Evolutionary conservation across 2,888 invertebrate species (phyloP).

Genomic region (Tineola bisselliella): DNA sequence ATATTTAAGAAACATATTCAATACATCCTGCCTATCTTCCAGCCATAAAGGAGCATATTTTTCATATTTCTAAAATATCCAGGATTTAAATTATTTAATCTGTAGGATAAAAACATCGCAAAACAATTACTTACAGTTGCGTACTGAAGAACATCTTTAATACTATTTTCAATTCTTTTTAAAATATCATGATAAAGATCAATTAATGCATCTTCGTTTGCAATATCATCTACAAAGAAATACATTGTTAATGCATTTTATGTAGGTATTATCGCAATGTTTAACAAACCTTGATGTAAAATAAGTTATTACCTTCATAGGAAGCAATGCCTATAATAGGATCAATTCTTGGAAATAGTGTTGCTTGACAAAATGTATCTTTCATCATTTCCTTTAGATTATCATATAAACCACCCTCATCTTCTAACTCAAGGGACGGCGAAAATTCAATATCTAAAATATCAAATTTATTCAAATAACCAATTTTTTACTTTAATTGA

Average conservation of each 20-base stretch:
- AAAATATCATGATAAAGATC: conserved; percentile 68
- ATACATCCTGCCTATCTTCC: conserved; percentile 78
- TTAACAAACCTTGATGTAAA: not conserved
- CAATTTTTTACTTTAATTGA: too few relatives aligned
- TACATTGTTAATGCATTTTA: not conserved
- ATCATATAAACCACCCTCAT: conserved; percentile 72
- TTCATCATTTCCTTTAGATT: conserved; percentile 76
- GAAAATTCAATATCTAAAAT: conserved; percentile 72
- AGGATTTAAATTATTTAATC: not conserved
- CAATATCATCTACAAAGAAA: conserved; percentile 62
- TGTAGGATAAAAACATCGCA: not conserved
- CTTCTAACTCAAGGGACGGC: conserved; percentile 76
- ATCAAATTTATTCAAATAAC: too few relatives aligned
- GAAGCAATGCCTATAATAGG: conserved; percentile 45
- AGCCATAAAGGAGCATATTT: conserved; percentile 83
- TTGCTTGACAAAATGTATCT: conserved; percentile 80
- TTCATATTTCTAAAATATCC: conserved; percentile 64
- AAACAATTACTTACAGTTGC: conserved; percentile 33
- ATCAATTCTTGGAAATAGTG: conserved; percentile 75
- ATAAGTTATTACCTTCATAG: conserved; percentile 41
- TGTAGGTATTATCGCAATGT: too few relatives aligned
- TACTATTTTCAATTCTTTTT: conserved; percentile 52
- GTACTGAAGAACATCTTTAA: conserved; percentile 45
- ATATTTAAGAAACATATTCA: conserved; percentile 80
- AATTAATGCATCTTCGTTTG: conserved; percentile 65